A percentile compares a stretch with the other conserved stretches of the same genome.
phyloP scores from a whole-genome alignment of 2,888 invertebrate genomes.

The Eupithecia centaureata region DNA sequence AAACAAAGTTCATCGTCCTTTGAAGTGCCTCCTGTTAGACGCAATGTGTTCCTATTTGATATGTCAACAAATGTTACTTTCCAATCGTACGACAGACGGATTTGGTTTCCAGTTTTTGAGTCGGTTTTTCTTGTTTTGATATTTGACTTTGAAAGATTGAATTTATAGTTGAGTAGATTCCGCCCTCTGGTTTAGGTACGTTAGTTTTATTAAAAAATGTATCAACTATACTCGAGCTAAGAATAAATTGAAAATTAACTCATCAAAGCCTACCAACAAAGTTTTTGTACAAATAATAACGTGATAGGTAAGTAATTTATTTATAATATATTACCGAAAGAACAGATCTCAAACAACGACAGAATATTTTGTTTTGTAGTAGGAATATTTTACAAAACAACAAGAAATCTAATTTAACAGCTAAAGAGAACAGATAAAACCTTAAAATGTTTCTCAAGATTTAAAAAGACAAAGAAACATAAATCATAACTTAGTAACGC shows the following conservation, averaged over 20 bases:
- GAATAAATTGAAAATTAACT: too few species aligned
- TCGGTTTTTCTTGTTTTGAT: neutral
- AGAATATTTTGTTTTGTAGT: too few species aligned
- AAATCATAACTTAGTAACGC: neutral
- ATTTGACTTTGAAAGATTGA: neutral
- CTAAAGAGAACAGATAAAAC: neutral
- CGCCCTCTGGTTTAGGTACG: neutral
- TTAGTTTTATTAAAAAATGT: too few species aligned
- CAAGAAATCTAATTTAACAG: too few species aligned
- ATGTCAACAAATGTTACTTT: slow-evolving; percentile 56
- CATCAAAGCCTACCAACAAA: too few species aligned
- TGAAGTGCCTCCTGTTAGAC: slow-evolving; percentile 48
- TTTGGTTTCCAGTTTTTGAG: slow-evolving; percentile 32
- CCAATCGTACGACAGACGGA: slow-evolving; percentile 30
- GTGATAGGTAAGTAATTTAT: too few species aligned
- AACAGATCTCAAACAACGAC: too few species aligned
- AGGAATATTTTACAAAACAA: too few species aligned
- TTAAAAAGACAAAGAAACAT: neutral
- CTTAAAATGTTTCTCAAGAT: neutral
- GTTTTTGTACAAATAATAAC: too few species aligned
- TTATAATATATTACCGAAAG: too few species aligned
- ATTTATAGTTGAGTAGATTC: neutral
- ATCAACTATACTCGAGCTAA: too few species aligned
- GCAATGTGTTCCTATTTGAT: slow-evolving; percentile 54
- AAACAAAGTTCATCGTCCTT: slow-evolving; percentile 53